Evolutionary conservation across 2,797 vertebrate species (phyloP), one percentile per base, ranked within the genome.

Genomic region (Urocyon cinereoargenteus): DNA sequence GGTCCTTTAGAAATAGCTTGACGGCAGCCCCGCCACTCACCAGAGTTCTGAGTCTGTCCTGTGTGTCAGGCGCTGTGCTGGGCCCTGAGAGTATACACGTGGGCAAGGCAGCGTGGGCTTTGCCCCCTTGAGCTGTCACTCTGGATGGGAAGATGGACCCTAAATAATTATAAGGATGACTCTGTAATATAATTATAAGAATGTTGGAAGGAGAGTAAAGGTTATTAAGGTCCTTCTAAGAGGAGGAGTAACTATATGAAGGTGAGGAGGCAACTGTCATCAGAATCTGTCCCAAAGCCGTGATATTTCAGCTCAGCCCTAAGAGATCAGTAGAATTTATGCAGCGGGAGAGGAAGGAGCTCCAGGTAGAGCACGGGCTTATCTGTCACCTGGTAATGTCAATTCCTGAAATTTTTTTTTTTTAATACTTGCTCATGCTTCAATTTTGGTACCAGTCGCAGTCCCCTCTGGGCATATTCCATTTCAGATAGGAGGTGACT

Each of bases 401-500:
- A 51, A 75, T 94, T 89, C 40, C 53, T 92, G 45, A 84, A 8
- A 8, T 45, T 31, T 96, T 86, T 86, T 49, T 53, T 24, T 82
- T 81, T 55, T 6, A 95, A 94, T 34, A 86, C 22, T 18, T 84
- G 53, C 49, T 94, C 53, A 13, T 83, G 28, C 77, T 97, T 97
- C 92, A 78, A 84, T 85, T 93, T 97, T 78, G 84, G 70, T 97
- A 93, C 51, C 55, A 73, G 18, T 93, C 36, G 82, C 40, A 64
- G 15, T 86, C 34, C 19, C 24, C 28, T 72, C 79, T 93, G 45
- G 9, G 49, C 19, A 49, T 94, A 64, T 82, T 85, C 68, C 66
- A 79, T 93, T 97, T 93, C 6, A 8, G 86, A 82, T 75, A 59
- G 62, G 53, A 94, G 18, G 9, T 90, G 49, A 90, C 64, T 93